Evolutionary conservation across 2,113 vertebrate genomes (phyloP), one percentile per base, ranked within the genome.

Genomic region (Upupa epops): DNA sequence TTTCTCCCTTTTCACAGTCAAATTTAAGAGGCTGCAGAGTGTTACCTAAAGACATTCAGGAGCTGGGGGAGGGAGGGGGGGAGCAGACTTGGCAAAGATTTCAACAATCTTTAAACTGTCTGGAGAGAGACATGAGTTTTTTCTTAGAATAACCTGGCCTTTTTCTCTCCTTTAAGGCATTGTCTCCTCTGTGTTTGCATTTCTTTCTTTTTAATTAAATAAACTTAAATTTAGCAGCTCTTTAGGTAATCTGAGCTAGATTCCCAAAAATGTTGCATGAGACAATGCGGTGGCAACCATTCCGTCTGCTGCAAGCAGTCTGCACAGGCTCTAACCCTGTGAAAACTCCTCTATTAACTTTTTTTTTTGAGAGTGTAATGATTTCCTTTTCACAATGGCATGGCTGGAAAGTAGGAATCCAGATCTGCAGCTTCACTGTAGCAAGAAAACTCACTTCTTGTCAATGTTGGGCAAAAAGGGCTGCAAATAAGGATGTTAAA

Each of bases 401-500:
- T 63, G 80, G 71, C 65, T 66, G 87, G 71, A 95, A 37, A 70
- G 34, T 25, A 20, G 86, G 28, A 65, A 81, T 80, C 59, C 83
- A 32, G 51, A 25, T 55, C 88, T 60, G 75, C 37, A 94, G 60
- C 55, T 92, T 90, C 45, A 73, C 5, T n/a, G 46, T 61, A 25
- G 61, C 56, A 86, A 88, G 36, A 93, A 96, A 96, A 93, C 52
- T 93, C 89, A 52, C n/a, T 76, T 86, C 79, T 66, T 96, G 66
- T 88, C 91, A 92, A 90, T 92, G 91, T 7, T 70, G 49, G 60
- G 42, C 3, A 29, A 70, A 95, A 92, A 59, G 59, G 34, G 28
- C 59, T 92, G 15, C 81, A 96, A 91, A 92, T 95, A 70, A 95
- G 96, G 90, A 93, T 70, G 59, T 36, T 95, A 88, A 96, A 92